phyloP scores from a whole-genome alignment of 2,797 vertebrate species.

The Chelidonichthys spinosus region DNA sequence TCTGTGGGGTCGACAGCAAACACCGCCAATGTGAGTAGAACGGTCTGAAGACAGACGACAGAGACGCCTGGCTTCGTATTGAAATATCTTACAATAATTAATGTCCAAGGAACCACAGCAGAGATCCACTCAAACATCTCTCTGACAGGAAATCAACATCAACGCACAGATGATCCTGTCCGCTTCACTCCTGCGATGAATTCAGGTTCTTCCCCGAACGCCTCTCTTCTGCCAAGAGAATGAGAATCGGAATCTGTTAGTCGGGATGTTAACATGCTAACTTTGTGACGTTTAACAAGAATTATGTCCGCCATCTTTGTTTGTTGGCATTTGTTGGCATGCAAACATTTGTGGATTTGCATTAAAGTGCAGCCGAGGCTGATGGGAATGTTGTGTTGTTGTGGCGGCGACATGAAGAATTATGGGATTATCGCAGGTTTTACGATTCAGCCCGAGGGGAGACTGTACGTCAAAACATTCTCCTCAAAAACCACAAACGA shows the following conservation, averaged over 20 bases:
- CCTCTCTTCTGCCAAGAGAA: constrained; percentile 55
- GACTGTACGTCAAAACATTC: neutral
- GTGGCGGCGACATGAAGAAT: no score
- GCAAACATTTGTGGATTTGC: neutral
- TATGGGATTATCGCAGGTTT: no score
- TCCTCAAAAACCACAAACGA: neutral
- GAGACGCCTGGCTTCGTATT: neutral
- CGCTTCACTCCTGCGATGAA: constrained; percentile 29
- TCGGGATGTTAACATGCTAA: neutral
- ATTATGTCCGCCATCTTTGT: no score
- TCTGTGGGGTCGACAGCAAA: neutral
- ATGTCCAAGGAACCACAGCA: constrained; percentile 9
- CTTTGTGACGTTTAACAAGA: no score
- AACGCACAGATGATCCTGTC: constrained; percentile 17
- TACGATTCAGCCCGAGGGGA: neutral
- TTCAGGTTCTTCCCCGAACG: constrained; percentile 44
- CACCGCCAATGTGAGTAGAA: neutral
- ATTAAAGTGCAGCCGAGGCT: neutral
- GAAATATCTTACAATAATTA: constrained; percentile 13
- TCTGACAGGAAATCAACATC: constrained; percentile 24
- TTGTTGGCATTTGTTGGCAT: neutral
- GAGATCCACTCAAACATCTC: neutral
- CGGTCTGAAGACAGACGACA: neutral
- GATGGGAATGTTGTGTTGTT: neutral
- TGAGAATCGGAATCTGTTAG: constrained; percentile 50